Percentiles rank a stretch among this genome's conserved stretches.
phyloP scores from a whole-genome alignment of 2,888 invertebrate species.

The Pammene fasciana region DNA sequence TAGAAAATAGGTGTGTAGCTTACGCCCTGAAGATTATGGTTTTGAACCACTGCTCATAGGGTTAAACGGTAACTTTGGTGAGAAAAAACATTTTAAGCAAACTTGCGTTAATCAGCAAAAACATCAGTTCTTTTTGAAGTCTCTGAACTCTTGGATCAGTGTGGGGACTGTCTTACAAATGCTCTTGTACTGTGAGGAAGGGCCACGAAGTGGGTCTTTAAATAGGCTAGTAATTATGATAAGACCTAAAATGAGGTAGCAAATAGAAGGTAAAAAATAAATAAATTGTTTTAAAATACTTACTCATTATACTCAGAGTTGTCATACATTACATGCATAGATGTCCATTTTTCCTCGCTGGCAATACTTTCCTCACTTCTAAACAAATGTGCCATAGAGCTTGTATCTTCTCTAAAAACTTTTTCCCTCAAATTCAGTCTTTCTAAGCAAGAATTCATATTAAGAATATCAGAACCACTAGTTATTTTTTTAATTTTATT shows the following conservation, averaged over 20 bases:
- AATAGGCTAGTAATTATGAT: no score
- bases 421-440: conserved; percentile 55
- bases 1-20: no score
- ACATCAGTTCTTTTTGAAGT: no score
- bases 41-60: no score
- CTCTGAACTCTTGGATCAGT: no score
- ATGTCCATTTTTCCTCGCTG: conserved; percentile 57
- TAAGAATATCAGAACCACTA: conserved; percentile 42
- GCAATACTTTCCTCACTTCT: conserved; percentile 62
- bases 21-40: no score
- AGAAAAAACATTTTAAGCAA: no score
- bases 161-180: no score
- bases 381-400: conserved; percentile 63
- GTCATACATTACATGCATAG: conserved; percentile 74
- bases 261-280: neutral
- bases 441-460: conserved; percentile 57
- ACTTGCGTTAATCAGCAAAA: no score
- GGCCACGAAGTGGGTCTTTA: no score
- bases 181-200: no score
- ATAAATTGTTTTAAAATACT: conserved; percentile 48
- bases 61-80: no score
- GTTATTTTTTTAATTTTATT: conserved; percentile 50
- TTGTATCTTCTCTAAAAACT: conserved; percentile 51
- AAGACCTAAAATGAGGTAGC: neutral
- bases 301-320: conserved; percentile 73